Base-by-base conservation (phyloP, 2,888 invertebrate species). In the Drosophila peninsularis region DNA sequence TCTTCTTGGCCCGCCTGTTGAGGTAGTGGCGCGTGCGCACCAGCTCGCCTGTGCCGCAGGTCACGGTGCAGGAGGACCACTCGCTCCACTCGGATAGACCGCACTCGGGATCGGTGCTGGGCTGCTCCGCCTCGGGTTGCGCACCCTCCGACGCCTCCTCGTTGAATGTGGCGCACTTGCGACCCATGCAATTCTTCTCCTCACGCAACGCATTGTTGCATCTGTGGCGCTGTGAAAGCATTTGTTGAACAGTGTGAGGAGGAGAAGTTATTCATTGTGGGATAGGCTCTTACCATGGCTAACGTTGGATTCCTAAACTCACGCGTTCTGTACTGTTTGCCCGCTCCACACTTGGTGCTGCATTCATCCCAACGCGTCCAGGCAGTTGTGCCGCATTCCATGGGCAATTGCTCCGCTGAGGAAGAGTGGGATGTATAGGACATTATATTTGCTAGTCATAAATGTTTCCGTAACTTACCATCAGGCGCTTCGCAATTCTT, bases 11-110 rank as follows among this genome's bases (percentile, higher is more conserved):
- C 52, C 94, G 93, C 68, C 94, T 93, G 57, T 92, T 94, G 42
- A 94, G 91, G 91, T 95, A 96, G 79, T 94, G 94, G 0, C 97
- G 93, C 11, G 95, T 94, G 62, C 96, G 94, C 0, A 95, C 95
- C 70, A 96, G 95, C n/a, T 94, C 94, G 0, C 97, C 95, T 53
- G 93, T 93, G 4, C 96, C 96, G 88, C 96, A 96, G 0, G 94
- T 94, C 37, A 94, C 95, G 6, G 96, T 96, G 91, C 97, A 97
- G 30, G 95, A 94, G 0, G 96, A 96, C 96, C 96, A 97, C 37
- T 94, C 94, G 1, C 95, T 94, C 97, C 97, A 97, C 19, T 94
- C 93, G 0, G 96, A 95, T 58, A 96, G 93, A 0, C 95, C 95
- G 88, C 97, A 97, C 70, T 94, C 92, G 0, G 93, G 93, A 81